Evolutionary conservation across 2,797 vertebrate species (phyloP), one percentile per base, ranked within the genome.

Genomic region (Spheniscus humboldti): DNA sequence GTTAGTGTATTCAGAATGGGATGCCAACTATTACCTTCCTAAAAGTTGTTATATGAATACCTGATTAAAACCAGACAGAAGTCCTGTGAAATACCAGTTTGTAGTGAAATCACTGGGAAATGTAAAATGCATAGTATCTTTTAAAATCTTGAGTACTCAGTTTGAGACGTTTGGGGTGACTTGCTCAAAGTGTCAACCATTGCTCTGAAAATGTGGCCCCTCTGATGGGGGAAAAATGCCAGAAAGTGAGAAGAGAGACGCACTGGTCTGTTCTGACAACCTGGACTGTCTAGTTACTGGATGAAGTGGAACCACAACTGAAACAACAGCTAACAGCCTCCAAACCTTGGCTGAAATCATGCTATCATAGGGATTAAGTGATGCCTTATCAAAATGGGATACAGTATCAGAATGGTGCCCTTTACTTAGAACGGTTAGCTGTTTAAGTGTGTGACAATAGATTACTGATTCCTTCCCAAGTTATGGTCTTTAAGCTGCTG

Each of bases 341-440:
- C 67, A 41, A 13, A 30, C 52, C n/a, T 16, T 9, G 72, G n/a
- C 68, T 56, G 76, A 28, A 41, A 22, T 41, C 1, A 0, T 50
- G 45, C 20, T 23, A 5, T 18, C 3, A 2, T 2, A 17, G 48
- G 9, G 41, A 62, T 7, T 30, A 16, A 25, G 37, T 9, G 1
- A 4, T 35, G 18, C 56, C 35, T 39, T 50, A 9, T 14, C 56
- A 10, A 7, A 18, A 13, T 10, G 31, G 56, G 71, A 15, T 19
- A 2, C 3, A 8, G 27, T n/a, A 9, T 30, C 33, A 25, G 55
- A 31, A 55, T 5, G 41, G 25, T 73, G 64, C 30, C 56, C 23
- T 66, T 31, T n/a, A 5, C 45, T 43, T 43, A 17, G 83, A 18
- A 68, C 48, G 11, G 15, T 69, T 47, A 35, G 16, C 33, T 78